Base-by-base conservation (phyloP, 2,888 invertebrate species). In the Rhynchonema sp. region DNA sequence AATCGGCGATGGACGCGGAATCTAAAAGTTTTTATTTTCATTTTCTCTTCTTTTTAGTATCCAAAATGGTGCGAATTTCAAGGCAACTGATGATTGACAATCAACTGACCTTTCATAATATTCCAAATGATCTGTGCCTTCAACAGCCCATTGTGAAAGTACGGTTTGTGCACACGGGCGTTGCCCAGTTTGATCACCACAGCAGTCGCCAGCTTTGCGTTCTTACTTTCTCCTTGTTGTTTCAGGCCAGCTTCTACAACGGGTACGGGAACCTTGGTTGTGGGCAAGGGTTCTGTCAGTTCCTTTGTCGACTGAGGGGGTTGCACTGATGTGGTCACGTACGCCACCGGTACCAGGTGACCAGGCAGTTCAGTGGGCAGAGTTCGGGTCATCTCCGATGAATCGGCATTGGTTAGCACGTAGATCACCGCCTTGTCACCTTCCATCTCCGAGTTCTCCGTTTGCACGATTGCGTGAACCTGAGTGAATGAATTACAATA, bases 371-470 rank as follows among this genome's bases (percentile, higher is more conserved):
- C 53, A 26, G 25, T 26, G 3, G 26, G 6, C 26, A 25, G 38
- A 6, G 38, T 38, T 17, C 6, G 6, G 38, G 6, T 6, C 38
- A 6, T 17, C 6, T 38, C 9, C 38, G 38, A 38, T n/a, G n/a
- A n/a, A n/a, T n/a, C n/a, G n/a, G n/a, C n/a, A n/a, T n/a, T n/a
- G 9, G 46, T 57, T 6, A 23, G 2, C 20, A 57, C n/a, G 25
- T 25, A 66, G 1, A 68, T 46, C 22, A 69, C 55, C 1, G 68
- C 68, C 49, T 68, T 66, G 56, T 69, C 70, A 25, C 70, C 70
- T 20, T 66, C 64, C 28, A 71, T 56, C 55, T 68, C 67, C 3
- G 69, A 69, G 25, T 71, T 67, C 1, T 61, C 62, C 1, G 68
- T 66, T 27, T 70, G 69, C 6, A 67, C 70, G 0, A 65, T 64